Conservation (phyloP, 1,140 invertebrate species). For the Psilanteris sp. region DNA sequence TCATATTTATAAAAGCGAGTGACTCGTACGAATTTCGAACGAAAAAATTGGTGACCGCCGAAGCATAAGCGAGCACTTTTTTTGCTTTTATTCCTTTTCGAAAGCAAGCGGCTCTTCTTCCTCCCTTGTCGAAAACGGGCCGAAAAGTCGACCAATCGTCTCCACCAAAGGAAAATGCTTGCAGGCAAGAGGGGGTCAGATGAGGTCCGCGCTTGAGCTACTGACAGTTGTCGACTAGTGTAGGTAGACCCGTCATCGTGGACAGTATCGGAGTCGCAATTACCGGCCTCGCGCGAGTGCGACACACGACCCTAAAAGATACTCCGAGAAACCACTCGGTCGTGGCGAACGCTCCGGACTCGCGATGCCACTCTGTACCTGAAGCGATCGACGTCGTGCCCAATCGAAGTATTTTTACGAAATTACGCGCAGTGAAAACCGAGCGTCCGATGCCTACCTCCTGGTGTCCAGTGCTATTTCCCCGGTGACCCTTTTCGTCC, state of each 20-base stretch:
- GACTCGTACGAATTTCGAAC: no score
- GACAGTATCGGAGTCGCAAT: conserved; percentile 24
- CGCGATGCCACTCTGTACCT: conserved; percentile 20
- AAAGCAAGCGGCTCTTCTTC: no score
- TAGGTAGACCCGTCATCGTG: conserved; percentile 31
- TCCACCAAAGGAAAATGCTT: conserved; percentile 18
- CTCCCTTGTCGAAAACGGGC: conserved; percentile 16
- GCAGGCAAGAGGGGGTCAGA: conserved; percentile 17
- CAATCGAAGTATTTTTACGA: background rate
- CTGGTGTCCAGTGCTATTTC: conserved; percentile 34
- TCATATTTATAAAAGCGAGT: no score
- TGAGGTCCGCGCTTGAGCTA: conserved; percentile 8
- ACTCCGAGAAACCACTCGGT: background rate
- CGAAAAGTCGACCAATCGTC: conserved; percentile 40
- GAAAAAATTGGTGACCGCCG: no score
- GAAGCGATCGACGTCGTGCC: background rate
- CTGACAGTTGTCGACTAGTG: conserved; percentile 39
- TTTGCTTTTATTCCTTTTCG: no score
- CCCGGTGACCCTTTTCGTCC: conserved; percentile 52
- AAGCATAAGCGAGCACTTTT: no score
- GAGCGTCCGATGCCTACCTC: conserved; percentile 45
- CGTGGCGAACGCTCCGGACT: conserved; percentile 2
- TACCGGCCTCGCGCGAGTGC: conserved; percentile 16
- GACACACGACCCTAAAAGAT: conserved; percentile 14
- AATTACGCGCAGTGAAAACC: conserved; percentile 14